Evolutionary conservation across 2,797 vertebrate species (phyloP), one percentile per base, ranked within the genome.

Genomic region (Pelodytes ibericus): DNA sequence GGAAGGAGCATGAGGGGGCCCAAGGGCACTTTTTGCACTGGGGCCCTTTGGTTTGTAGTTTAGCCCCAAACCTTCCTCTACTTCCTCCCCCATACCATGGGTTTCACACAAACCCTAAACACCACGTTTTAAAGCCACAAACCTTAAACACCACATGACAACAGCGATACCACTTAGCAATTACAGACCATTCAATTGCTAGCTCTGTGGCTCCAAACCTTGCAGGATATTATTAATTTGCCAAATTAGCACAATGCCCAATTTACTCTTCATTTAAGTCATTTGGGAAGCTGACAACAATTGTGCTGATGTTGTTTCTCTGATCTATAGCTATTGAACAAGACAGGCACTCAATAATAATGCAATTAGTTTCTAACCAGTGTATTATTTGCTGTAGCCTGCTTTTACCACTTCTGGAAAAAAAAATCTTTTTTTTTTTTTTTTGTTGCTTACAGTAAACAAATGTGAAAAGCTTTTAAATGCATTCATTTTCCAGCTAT

Each of bases 191-290:
- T 20, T 8, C 72, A 65, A 72, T 25, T 41, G 53, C 30, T 62
- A 73, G 63, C 64, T 56, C 20, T 16, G 8, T 33, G 57, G 18
- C 56, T 24, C 26, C 15, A 33, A 30, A 63, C 22, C 22, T 33
- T 85, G 89, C 90, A 13, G 83, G 89, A 85, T 89, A 90, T 92
- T 93, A 93, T 94, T 93, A 94, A 94, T 95, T 94, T 90, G 91
- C 90, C 91, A 94, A 92, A 95, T 95, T 94, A 94, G 89, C 86
- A 86, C 89, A 87, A 87, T 89, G 91, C 90, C 89, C 90, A 90
- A 91, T 91, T 91, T 90, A 85, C 90, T 83, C 89, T 87, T 88
- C 89, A 89, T 88, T 88, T 86, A 86, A 84, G 85, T 90, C 89
- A 88, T 76, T 86, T 56, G 85, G 89, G 88, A 91, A 92, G 86